Base-by-base conservation (phyloP, 2,797 vertebrate genomes). In the Adelosebastes latens region DNA sequence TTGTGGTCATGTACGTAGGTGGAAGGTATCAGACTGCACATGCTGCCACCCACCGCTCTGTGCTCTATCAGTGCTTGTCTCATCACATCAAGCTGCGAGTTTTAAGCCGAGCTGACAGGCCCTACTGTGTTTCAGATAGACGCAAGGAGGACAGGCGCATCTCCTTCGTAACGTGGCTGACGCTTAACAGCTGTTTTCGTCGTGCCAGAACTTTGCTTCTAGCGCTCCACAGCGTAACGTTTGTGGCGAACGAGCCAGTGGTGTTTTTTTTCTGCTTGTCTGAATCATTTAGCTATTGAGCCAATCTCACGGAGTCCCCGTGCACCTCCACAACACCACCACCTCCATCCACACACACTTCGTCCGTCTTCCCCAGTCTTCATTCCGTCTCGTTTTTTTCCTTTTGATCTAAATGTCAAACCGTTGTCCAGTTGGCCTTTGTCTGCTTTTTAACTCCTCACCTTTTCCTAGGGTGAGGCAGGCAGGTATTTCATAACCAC, bases 191-290 rank as follows among this genome's bases (percentile, higher is more conserved):
- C 80, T 70, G 83, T 77, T 91, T 39, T 79, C 1, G 2, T 79
- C 0, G 2, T 85, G 84, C 66, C 84, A 80, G 72, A 79, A 77
- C 52, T 65, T 79, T 87, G 77, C 72, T 9, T 22, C 70, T 60
- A 25, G 75, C 13, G 2, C 59, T 76, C 12, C 29, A 14, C 56
- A 16, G 39, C 18, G 1, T 11, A 1, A 11, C 7, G 8, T 3
- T 62, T 72, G 63, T 70, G 22, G 22, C 6, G 4, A 67, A 79
- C 73, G 58, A 76, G 80, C 79, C 75, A 1, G 20, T 13, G 86
- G 81, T 42, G 56, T 42, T 46, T 69, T 90, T 34, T 91, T 87
- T 89, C 80, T 85, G 86, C 87, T 72, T 89, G 87, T 92, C 90
- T 77, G 81, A 79, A 84, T 72, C 31, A 22, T 82, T 93, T 91